phyloP scores from a whole-genome alignment of 2,888 invertebrate species.

The Clostera curtula region DNA sequence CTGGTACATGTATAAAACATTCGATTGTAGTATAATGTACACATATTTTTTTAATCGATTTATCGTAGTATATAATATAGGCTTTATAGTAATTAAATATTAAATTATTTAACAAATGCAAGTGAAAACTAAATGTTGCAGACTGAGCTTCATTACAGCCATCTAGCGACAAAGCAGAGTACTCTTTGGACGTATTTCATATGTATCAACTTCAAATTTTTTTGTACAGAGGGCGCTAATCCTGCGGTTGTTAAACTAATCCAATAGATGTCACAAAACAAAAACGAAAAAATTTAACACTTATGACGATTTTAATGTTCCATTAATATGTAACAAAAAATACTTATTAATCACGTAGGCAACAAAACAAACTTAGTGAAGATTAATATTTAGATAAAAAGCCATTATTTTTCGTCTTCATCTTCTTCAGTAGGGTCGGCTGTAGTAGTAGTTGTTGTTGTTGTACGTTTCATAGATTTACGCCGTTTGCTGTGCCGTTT shows the following conservation, averaged over 20 bases:
- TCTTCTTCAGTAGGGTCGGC: constrained; percentile 33
- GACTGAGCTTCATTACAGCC: too few relatives aligned
- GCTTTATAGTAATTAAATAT: too few relatives aligned
- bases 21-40: too few relatives aligned
- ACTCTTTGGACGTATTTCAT: too few relatives aligned
- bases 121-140: too few relatives aligned
- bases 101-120: too few relatives aligned
- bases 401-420: constrained; percentile 24
- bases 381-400: background rate
- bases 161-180: too few relatives aligned
- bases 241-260: background rate
- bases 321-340: background rate
- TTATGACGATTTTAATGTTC: background rate
- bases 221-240: constrained; percentile 4
- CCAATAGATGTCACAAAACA: constrained; percentile 15
- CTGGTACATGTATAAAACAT: too few relatives aligned
- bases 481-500: constrained; percentile 40
- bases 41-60: too few relatives aligned
- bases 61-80: too few relatives aligned
- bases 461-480: constrained; percentile 28
- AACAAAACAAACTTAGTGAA: too few relatives aligned
- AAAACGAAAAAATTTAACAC: constrained; percentile 1
- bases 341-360: background rate
- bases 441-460: constrained; percentile 33
- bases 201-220: constrained; percentile 2